Base-by-base conservation (phyloP, 2,888 invertebrate genomes). In the Acrobasis repandana region DNA sequence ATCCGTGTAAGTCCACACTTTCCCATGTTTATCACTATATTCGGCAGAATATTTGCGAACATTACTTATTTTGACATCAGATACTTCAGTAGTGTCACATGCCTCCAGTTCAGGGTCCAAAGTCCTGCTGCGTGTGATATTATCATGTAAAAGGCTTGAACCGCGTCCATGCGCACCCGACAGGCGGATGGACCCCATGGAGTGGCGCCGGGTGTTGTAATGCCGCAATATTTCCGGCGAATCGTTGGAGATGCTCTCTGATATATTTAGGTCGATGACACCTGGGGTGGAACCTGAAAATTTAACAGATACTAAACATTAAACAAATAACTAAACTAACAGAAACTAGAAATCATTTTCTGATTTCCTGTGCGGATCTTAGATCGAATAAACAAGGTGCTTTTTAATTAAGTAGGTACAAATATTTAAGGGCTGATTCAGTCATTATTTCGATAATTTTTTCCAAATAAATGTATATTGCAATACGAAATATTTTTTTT, bases 191-290 rank as follows among this genome's bases (percentile, higher is more conserved):
- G 50, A 58, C 14, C 49, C 49, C 33, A 58, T 58, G 16, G 58
- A 49, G 16, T 20, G 38, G 0, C 58, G 34, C 1, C 58, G 48
- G 20, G n/a, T 34, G 14, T 58, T 48, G 48, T 48, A 18, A 11
- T 48, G 36, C 28, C 60, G 56, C 58, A 64, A 65, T 9, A 54
- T 9, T 15, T 67, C 67, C 10, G 63, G n/a, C 10, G 56, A 56
- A 16, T 60, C 43, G 15, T 51, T 14, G 2, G 61, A 38, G 10
- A n/a, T n/a, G 2, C 28, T 2, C 4, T 28, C 28, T 28, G 49
- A 49, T 5, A 49, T 14, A 36, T 58, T 38, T 14, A 49, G 10
- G 18, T 10, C 38, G 8, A 49, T 50, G 36, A 49, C 38, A 34
- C 48, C 15, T 14, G 38, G 34, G 38, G 10, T 58, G 58, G 58